Evolutionary conservation across 2,797 vertebrate species (phyloP).

Genomic region (Furcifer pardalis): DNA sequence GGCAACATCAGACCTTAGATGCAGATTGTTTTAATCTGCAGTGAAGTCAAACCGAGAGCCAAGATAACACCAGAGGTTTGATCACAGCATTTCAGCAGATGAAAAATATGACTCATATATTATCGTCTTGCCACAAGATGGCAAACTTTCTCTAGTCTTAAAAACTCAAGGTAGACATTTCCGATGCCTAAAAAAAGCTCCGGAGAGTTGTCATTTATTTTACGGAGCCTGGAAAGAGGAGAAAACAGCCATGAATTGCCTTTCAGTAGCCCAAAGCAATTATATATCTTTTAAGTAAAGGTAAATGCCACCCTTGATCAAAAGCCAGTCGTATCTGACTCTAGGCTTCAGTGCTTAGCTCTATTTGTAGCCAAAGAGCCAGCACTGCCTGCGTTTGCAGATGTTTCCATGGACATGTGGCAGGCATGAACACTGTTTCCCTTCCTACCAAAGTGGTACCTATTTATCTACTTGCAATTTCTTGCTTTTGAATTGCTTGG

Average conservation of each 20-base stretch:
- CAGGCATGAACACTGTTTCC: no score
- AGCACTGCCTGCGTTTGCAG: no score
- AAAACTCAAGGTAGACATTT: background rate
- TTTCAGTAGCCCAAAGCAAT: background rate
- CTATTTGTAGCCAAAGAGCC: no score
- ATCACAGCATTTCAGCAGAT: background rate
- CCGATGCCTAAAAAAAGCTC: background rate
- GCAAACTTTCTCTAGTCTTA: constrained; percentile 68
- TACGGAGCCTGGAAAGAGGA: background rate
- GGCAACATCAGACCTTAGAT: background rate
- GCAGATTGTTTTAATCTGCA: background rate
- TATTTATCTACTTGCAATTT: no score
- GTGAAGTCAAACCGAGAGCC: background rate
- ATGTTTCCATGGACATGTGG: no score
- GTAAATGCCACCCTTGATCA: no score
- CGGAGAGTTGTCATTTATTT: background rate
- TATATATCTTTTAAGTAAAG: background rate
- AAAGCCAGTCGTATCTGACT: no score
- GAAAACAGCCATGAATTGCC: background rate
- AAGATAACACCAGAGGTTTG: no score
- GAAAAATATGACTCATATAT: background rate
- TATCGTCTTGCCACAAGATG: constrained; percentile 72
- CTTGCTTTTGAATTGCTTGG: no score
- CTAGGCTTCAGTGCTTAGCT: no score
- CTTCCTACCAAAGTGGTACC: no score